Evolutionary conservation across 2,888 invertebrate genomes (phyloP).

Genomic region (Helobdella robusta): DNA sequence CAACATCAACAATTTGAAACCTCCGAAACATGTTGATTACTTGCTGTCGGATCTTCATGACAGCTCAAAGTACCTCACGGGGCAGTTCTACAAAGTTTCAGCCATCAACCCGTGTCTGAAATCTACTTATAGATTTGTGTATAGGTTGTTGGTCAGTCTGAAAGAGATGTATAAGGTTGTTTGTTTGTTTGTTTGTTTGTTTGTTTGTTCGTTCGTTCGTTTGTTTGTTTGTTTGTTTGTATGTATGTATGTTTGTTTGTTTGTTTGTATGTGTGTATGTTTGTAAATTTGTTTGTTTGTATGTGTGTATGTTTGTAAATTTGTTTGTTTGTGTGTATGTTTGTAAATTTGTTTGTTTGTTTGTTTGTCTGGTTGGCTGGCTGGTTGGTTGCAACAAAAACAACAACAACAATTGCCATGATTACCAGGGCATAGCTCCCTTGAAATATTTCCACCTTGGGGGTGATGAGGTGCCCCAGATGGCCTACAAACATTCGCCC

Average conservation of each 20-base stretch:
- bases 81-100: constrained; percentile 44
- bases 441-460: constrained; percentile 42
- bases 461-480: constrained; percentile 43
- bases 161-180: constrained; percentile 35
- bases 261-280: background rate
- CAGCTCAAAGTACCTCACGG: constrained; percentile 35
- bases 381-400: too few species aligned
- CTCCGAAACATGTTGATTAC: constrained; percentile 25
- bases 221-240: background rate
- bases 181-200: background rate
- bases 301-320: too few species aligned
- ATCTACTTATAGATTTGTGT: constrained; percentile 40
- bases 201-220: background rate
- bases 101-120: constrained; percentile 44
- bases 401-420: too few species aligned
- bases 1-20: too few species aligned
- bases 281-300: background rate
- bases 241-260: background rate
- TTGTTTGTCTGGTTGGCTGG: too few species aligned
- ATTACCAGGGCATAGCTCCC: constrained; percentile 38
- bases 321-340: too few species aligned
- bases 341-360: too few species aligned
- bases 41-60: constrained; percentile 35
- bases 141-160: constrained; percentile 39
- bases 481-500: constrained; percentile 42